A percentile compares a stretch with the other conserved stretches of the same genome.
phyloP scores from a whole-genome alignment of 1,140 invertebrate species.

The Battus philenor region DNA sequence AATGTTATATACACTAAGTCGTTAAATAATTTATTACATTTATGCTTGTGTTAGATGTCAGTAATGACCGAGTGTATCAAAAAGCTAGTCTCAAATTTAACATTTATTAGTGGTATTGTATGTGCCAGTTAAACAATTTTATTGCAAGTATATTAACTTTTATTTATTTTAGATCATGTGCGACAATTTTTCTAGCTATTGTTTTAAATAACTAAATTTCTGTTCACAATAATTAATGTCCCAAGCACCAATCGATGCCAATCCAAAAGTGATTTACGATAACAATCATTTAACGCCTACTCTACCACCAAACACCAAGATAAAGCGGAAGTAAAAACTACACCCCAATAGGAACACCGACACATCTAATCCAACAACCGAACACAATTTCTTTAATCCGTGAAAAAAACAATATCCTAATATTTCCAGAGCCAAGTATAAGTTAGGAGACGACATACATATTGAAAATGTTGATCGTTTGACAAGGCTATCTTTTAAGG shows the following conservation, averaged over 20 bases:
- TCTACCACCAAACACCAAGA: slow-evolving; percentile 13
- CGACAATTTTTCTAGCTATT: not conserved
- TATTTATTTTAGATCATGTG: not conserved
- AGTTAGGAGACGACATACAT: slow-evolving; percentile 22
- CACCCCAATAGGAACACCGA: slow-evolving; percentile 6
- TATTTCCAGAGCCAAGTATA: not conserved
- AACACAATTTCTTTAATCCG: too few relatives aligned
- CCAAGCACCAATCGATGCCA: not conserved
- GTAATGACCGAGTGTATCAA: slow-evolving; percentile 51
- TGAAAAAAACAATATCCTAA: not conserved
- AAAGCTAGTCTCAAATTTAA: slow-evolving; percentile 68
- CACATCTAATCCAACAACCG: too few relatives aligned
- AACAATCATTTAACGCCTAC: slow-evolving; percentile 2
- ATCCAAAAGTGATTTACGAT: not conserved
- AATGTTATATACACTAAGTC: slow-evolving; percentile 7
- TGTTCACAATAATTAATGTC: not conserved
- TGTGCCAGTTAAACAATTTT: not conserved
- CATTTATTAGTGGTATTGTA: slow-evolving; percentile 1
- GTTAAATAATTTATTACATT: slow-evolving; percentile 14
- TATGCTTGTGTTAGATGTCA: slow-evolving; percentile 14
- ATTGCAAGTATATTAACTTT: not conserved
- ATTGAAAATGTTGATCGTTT: too few relatives aligned
- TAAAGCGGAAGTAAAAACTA: slow-evolving; percentile 7
- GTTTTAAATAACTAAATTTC: not conserved
- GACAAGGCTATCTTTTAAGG: too few relatives aligned